Evolutionary conservation across 2,113 vertebrate genomes (phyloP).

Genomic region (Prunella himalayana): DNA sequence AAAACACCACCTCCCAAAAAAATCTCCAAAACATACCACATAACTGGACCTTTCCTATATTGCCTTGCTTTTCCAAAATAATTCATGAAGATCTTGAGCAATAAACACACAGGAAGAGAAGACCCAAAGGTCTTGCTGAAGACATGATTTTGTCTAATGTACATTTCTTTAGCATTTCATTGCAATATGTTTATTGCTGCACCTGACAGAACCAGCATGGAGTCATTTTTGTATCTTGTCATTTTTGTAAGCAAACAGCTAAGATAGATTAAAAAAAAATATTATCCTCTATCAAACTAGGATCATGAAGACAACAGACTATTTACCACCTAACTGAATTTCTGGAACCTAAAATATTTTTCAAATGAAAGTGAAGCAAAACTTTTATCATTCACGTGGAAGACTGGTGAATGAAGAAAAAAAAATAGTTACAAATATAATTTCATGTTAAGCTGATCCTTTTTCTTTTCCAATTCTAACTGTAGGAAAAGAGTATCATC

Average conservation of each 20-base stretch:
- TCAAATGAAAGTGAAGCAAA: not conserved
- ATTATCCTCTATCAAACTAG: not conserved
- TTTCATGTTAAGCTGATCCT: not conserved
- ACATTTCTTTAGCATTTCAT: not conserved
- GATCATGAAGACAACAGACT: not conserved
- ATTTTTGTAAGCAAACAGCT: not conserved
- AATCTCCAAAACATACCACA: not conserved
- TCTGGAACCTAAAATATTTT: not conserved
- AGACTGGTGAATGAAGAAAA: not conserved
- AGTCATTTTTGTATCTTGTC: not conserved
- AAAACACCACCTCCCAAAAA: accelerated
- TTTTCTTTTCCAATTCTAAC: not conserved
- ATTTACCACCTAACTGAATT: not conserved
- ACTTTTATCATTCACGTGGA: not conserved
- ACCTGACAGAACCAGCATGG: not conserved
- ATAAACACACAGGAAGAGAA: not conserved
- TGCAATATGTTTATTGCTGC: not conserved
- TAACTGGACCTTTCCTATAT: not conserved
- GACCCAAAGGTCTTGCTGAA: not conserved
- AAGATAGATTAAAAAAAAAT: not conserved
- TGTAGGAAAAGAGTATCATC: not conserved
- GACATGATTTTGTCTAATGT: not conserved
- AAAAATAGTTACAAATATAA: not conserved
- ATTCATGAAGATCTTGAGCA: not conserved
- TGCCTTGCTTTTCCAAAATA: not conserved